Evolutionary conservation across 1,140 invertebrate species (phyloP), one percentile per base, ranked within the genome.

Genomic region (Brachionus angularis): DNA sequence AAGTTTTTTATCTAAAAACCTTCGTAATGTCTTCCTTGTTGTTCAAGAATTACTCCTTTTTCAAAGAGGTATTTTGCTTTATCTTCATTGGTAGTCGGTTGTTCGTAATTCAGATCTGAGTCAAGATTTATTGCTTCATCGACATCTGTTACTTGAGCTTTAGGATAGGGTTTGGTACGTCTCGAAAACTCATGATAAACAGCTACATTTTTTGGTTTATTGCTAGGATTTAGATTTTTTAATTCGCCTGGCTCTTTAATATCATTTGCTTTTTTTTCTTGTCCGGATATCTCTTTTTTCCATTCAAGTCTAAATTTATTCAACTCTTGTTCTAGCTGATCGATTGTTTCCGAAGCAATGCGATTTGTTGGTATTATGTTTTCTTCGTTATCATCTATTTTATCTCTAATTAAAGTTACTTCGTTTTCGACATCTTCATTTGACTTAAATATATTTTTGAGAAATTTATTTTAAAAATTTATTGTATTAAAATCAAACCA

Each of bases 31-130:
- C 62, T 18, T 4, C 62, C 36, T 34, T 67, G 62, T 23, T 67
- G 62, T 34, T 67, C 62, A 14, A 67, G 42, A 10, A 67, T 46
- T 5, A 67, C 62, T 16, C 62, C 62, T 47, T 67, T 67, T 10
- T 67, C 47, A 16, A 67, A 67, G 23, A 67, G 16, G 29, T 67
- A 67, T 14, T 67, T 18, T 1, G 62, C 62, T 46, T 67, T 67
- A 18, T 67, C 62, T 67, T 67, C 62, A 47, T 31, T 67, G 3
- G 62, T 47, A 21, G 25, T 34, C 2, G 62, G 62, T 12, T 47
- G 25, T 3, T 67, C 18, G 23, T 67, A 67, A 34, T 46, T 42
- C 2, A 67, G 42, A 50, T 67, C 62, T n/a, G n/a, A 23, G 14
- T 46, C 1, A 16, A 16, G 1, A 18, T 21, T 8, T 23, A n/a